Percentiles rank a stretch among this genome's conserved stretches.
phyloP scores from a whole-genome alignment of 1,140 invertebrate genomes.

The Melitaea cinxia region DNA sequence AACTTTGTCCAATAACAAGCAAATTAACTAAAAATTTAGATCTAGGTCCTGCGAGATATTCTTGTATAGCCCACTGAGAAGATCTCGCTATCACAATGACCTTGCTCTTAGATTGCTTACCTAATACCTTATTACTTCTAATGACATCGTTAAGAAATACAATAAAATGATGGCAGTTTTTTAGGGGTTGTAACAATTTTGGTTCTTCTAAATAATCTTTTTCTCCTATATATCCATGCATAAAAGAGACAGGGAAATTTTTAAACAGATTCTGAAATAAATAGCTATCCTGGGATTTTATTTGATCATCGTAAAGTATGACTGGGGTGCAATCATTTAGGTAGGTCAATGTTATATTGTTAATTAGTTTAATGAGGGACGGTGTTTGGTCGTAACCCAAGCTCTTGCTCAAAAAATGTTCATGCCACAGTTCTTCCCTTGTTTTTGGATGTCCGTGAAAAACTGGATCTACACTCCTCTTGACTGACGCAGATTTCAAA shows the following conservation, averaged over 20 bases:
- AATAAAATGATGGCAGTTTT: constrained; percentile 84
- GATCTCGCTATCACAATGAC: constrained; percentile 85
- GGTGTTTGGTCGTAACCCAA: constrained; percentile 73
- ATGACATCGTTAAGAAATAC: constrained; percentile 85
- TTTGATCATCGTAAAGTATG: constrained; percentile 84
- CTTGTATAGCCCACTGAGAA: constrained; percentile 86
- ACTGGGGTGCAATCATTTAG: constrained; percentile 83
- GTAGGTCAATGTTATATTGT: constrained; percentile 82
- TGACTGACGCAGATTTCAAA: constrained; percentile 24
- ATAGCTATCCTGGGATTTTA: constrained; percentile 79
- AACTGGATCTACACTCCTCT: constrained; percentile 68
- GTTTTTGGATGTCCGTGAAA: constrained; percentile 83
- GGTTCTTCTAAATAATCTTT: constrained; percentile 60
- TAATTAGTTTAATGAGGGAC: constrained; percentile 82
- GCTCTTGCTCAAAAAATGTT: constrained; percentile 70
- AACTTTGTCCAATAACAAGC: constrained; percentile 84
- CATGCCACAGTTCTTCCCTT: constrained; percentile 78
- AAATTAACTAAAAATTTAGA: constrained; percentile 86
- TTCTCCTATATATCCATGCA: constrained; percentile 83
- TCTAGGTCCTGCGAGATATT: constrained; percentile 83
- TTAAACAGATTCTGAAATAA: constrained; percentile 83
- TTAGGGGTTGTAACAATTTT: constrained; percentile 57
- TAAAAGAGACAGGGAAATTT: constrained; percentile 81
- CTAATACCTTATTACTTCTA: constrained; percentile 81
- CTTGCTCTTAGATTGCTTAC: constrained; percentile 82